Percentiles rank a stretch among this genome's conserved stretches.
Conservation (phyloP, 2,888 invertebrate genomes). For the Silvanus unidentatus region DNA sequence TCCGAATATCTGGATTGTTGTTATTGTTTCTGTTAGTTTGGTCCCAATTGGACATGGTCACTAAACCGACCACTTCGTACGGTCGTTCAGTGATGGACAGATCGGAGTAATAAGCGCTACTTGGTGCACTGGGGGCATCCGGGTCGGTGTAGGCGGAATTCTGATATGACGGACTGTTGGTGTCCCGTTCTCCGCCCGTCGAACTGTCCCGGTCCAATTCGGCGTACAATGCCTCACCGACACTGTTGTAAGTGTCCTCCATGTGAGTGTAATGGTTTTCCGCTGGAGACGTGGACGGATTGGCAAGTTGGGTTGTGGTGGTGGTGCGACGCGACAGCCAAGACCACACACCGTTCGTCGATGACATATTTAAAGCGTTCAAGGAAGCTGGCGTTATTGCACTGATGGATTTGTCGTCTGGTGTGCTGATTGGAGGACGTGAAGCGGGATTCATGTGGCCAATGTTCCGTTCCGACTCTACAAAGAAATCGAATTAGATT, state of each 20-base stretch:
- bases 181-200: conserved; percentile 29
- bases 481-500: conserved; percentile 5
- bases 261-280: conserved; percentile 70
- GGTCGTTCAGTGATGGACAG: conserved; percentile 56
- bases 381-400: conserved; percentile 30
- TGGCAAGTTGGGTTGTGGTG: conserved; percentile 45
- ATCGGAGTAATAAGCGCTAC: conserved; percentile 70
- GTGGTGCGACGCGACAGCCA: conserved; percentile 38
- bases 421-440: conserved; percentile 37
- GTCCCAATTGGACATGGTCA: conserved; percentile 49
- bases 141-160: conserved; percentile 62
- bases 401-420: conserved; percentile 39
- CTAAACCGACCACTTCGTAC: conserved; percentile 56
- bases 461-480: conserved; percentile 24
- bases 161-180: conserved; percentile 59
- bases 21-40: conserved; percentile 35
- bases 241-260: conserved; percentile 57
- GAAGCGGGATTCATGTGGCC: conserved; percentile 7
- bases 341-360: conserved; percentile 40
- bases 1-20: conserved; percentile 36
- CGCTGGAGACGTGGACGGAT: conserved; percentile 50
- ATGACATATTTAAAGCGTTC: conserved; percentile 28
- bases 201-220: conserved; percentile 58
- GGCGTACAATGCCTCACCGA: conserved; percentile 62
- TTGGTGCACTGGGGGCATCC: conserved; percentile 61